Evolutionary conservation across 2,888 invertebrate species (phyloP).

Genomic region (Lepidochrysops patricia): DNA sequence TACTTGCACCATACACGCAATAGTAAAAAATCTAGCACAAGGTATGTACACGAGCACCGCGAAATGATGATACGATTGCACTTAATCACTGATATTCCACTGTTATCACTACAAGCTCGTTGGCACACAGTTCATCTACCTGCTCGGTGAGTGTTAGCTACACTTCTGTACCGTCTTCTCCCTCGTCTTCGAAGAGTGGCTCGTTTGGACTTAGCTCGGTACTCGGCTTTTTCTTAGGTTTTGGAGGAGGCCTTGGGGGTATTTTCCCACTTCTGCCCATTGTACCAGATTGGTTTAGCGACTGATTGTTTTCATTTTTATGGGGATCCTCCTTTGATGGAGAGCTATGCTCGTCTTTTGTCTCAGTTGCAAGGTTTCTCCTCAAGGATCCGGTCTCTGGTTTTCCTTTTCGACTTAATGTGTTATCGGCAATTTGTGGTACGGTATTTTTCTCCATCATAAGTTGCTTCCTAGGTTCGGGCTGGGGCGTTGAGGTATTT

Average conservation of each 20-base stretch:
- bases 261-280: slow-evolving; percentile 77
- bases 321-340: slow-evolving; percentile 55
- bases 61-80: slow-evolving; percentile 45
- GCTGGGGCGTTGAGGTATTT: slow-evolving; percentile 62
- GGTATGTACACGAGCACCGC: slow-evolving; percentile 71
- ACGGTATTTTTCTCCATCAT: slow-evolving; percentile 43
- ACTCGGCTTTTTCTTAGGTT: slow-evolving; percentile 84
- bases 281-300: slow-evolving; percentile 60
- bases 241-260: slow-evolving; percentile 88
- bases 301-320: slow-evolving; percentile 47
- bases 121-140: slow-evolving; percentile 54
- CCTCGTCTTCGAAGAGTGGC: slow-evolving; percentile 89
- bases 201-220: slow-evolving; percentile 75
- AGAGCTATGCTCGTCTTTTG: slow-evolving; percentile 46
- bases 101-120: slow-evolving; percentile 57
- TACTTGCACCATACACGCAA: slow-evolving; percentile 62
- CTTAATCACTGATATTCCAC: slow-evolving; percentile 34
- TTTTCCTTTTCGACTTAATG: slow-evolving; percentile 62
- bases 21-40: slow-evolving; percentile 72
- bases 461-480: slow-evolving; percentile 57
- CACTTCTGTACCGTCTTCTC: slow-evolving; percentile 92
- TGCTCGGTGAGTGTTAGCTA: slow-evolving; percentile 52
- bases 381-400: slow-evolving; percentile 70
- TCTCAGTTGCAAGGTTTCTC: slow-evolving; percentile 48
- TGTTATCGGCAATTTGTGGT: slow-evolving; percentile 50